Base-by-base conservation (phyloP, 2,797 vertebrate genomes). In the Simalia tracyae region DNA sequence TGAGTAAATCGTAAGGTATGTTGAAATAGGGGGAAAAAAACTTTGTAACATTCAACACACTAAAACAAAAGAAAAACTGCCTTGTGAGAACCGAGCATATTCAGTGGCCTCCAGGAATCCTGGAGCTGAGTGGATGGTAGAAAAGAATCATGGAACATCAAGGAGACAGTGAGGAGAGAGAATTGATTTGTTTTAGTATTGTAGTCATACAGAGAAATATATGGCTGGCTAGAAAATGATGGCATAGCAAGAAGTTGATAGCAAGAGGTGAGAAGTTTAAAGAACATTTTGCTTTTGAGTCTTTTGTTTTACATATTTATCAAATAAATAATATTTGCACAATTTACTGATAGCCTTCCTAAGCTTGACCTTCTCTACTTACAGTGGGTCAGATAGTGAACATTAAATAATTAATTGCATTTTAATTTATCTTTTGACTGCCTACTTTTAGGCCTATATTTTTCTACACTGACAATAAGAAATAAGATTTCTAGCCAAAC, bases 401-500 rank as follows among this genome's bases (percentile, higher is more conserved):
- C 66, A 56, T 86, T 86, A 54, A 36, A 3, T 63, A 26, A 86
- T 60, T 50, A 90, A 72, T 68, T 14, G 26, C 50, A 76, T 56
- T 24, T n/a, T 87, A 22, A 87, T 86, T 86, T 66, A 60, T 81
- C 28, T 85, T 10, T 86, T 59, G 24, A 89, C 19, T 87, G 66
- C 36, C 19, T 87, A 12, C 54, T 14, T 1, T 10, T 42, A 72
- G 36, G 24, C 42, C 31, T n/a, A 1, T 36, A 46, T 92, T 92
- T 68, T 63, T 92, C 68, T 92, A 72, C 90, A 11, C 9, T 92
- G 59, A 57, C 17, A 12, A 42, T 87, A 87, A 87, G 89, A 63
- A 42, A 68, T 26, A 28, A 59, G 28, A 12, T 68, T 93, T 90
- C 26, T 90, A 31, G 88, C 36, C 84, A 92, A 93, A 89, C 36